Conservation (phyloP, 2,888 invertebrate species). For the Nineta flava region DNA sequence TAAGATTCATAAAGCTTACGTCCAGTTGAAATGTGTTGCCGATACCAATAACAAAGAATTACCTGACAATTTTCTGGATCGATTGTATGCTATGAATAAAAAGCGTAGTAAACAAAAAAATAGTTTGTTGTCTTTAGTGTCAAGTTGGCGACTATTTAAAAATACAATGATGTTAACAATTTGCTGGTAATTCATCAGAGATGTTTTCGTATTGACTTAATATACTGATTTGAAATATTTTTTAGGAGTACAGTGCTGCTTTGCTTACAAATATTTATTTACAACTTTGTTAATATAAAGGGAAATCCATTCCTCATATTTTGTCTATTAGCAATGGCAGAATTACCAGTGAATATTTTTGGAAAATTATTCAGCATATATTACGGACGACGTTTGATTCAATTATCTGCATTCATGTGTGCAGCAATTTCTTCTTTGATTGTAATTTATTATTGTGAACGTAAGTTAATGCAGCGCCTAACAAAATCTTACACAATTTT, state of each 20-base stretch:
- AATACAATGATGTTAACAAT: constrained; percentile 36
- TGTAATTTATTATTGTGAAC: constrained; percentile 25
- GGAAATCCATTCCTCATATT: constrained; percentile 51
- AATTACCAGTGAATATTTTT: constrained; percentile 43
- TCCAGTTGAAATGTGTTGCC: constrained; percentile 35
- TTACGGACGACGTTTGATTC: constrained; percentile 35
- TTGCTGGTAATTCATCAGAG: constrained; percentile 30
- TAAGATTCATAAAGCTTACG: constrained; percentile 30
- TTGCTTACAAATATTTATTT: constrained; percentile 27
- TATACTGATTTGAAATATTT: too few relatives aligned
- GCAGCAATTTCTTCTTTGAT: constrained; percentile 27
- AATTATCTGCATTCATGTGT: constrained; percentile 27
- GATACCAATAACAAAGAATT: constrained; percentile 30
- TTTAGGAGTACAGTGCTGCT: too few relatives aligned
- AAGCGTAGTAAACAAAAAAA: constrained; percentile 21
- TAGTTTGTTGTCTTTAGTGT: constrained; percentile 37
- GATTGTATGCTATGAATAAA: constrained; percentile 3
- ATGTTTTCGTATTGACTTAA: too few relatives aligned
- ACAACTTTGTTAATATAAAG: constrained; percentile 36
- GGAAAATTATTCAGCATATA: constrained; percentile 36
- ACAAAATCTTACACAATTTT: not conserved
- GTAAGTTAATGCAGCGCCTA: constrained; percentile 15
- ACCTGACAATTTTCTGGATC: not conserved
- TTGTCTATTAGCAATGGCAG: constrained; percentile 42
- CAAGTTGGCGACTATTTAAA: constrained; percentile 34